These are phyloP conservation scores for Cryptophagus acutangulus DNA, from an alignment of 2,888 invertebrate genomes.

Conservation along the genomic window DNA sequence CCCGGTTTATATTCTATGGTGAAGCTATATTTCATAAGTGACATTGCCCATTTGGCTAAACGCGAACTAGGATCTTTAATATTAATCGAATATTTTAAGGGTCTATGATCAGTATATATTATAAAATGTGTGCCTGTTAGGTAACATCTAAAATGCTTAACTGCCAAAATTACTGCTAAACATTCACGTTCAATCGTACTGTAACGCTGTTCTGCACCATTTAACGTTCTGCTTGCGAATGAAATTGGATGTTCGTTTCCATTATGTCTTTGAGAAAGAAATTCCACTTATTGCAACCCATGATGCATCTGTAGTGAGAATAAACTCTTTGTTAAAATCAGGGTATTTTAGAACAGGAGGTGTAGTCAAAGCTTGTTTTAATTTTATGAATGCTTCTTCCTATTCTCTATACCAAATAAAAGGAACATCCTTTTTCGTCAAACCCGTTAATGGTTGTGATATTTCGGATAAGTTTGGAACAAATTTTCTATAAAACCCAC, in stretches of 20 bases:
- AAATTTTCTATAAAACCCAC: neutral
- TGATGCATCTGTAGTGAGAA: neutral
- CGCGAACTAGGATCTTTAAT: conserved; percentile 13
- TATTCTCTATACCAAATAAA: conserved; percentile 9
- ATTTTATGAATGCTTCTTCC: conserved; percentile 8
- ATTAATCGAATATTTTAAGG: conserved; percentile 8
- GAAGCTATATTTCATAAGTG: conserved; percentile 10
- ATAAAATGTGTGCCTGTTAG: conserved; percentile 11
- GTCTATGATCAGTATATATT: conserved; percentile 11
- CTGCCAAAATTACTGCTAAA: conserved; percentile 8
- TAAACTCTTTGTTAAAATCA: neutral
- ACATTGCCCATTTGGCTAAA: conserved; percentile 11
- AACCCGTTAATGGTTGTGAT: conserved; percentile 7
- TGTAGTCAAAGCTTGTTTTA: conserved; percentile 5
- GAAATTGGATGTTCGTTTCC: neutral
- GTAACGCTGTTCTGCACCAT: conserved; percentile 10
- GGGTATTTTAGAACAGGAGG: conserved; percentile 11
- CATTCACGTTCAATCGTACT: conserved; percentile 12
- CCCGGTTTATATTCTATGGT: conserved; percentile 8
- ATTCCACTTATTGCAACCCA: neutral
- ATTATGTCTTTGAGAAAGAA: neutral
- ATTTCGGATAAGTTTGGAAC: neutral
- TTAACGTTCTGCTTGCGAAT: conserved; percentile 4
- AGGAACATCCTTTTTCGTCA: neutral
- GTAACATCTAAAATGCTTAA: conserved; percentile 10